Conservation (phyloP, 1,140 invertebrate genomes). For the Hesperophylax magnus region DNA sequence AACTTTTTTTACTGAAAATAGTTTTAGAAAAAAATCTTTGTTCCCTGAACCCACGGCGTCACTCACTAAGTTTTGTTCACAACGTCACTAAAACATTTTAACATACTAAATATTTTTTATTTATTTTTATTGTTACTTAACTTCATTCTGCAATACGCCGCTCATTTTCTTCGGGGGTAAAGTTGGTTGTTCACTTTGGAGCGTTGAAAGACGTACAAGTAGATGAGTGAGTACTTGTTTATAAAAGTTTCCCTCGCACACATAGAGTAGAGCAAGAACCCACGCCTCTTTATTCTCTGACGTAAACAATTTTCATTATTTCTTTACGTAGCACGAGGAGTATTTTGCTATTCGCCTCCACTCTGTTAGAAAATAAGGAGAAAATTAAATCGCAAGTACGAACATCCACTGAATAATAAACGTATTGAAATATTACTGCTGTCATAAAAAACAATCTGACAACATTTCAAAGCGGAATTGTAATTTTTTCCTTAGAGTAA, state of each 20-base stretch:
- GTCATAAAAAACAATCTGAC: constrained; percentile 12
- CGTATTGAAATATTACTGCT: constrained; percentile 18
- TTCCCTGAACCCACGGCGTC: no score
- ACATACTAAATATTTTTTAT: no score
- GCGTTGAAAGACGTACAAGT: no score
- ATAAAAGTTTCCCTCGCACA: background rate
- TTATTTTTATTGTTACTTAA: no score
- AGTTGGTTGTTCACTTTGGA: no score
- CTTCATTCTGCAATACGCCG: no score
- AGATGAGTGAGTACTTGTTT: no score
- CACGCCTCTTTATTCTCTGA: constrained; percentile 4
- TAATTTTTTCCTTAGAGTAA: background rate
- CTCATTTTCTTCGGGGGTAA: no score
- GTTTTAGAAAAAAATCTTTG: no score
- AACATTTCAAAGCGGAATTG: background rate
- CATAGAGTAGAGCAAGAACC: background rate
- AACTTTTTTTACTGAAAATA: no score
- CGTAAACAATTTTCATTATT: constrained; percentile 22
- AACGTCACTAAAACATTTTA: no score
- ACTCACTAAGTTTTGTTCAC: no score
- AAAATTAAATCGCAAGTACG: constrained; percentile 6
- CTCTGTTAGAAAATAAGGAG: background rate
- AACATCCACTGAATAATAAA: constrained; percentile 19
- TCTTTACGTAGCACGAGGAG: constrained; percentile 10
- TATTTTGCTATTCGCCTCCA: background rate